Conservation (phyloP, 2,113 vertebrate genomes). For the Argyrosomus japonicus region DNA sequence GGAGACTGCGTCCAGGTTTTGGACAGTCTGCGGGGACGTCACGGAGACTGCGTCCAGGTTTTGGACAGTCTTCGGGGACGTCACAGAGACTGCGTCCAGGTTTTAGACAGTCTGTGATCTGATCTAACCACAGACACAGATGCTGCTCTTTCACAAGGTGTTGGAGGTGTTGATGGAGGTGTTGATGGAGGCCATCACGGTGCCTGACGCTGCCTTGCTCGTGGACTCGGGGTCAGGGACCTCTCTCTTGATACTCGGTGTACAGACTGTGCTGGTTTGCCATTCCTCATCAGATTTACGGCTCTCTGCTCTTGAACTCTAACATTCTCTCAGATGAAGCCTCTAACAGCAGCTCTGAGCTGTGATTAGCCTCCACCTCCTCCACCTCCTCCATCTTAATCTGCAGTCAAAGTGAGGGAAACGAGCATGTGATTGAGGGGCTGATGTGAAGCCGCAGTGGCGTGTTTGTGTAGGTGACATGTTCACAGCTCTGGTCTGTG, state of each 20-base stretch:
- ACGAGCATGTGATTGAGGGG: constrained; percentile 64
- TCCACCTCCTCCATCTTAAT: constrained; percentile 45
- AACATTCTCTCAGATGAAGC: constrained; percentile 21
- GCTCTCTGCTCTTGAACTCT: not conserved
- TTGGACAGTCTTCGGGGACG: no score
- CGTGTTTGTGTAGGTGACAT: constrained; percentile 61
- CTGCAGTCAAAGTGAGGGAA: constrained; percentile 44
- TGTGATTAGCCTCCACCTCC: constrained; percentile 38
- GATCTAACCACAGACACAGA: no score
- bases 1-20: no score
- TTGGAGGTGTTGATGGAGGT: no score
- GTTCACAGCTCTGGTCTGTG: constrained; percentile 31
- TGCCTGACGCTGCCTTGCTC: not conserved
- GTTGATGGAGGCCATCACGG: no score
- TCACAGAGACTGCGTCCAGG: no score
- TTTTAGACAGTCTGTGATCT: no score
- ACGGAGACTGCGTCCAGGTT: no score
- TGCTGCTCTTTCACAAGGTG: no score
- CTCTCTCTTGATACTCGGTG: constrained; percentile 14
- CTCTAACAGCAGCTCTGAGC: constrained; percentile 41
- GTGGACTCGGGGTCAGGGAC: constrained; percentile 1
- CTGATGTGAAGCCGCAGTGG: constrained; percentile 51
- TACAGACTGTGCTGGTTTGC: not conserved
- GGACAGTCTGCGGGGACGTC: no score
- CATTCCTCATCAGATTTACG: constrained; percentile 62